These are phyloP conservation scores for Ormyrus rosae DNA, from an alignment of 2,888 invertebrate species.

Conservation along the genomic window DNA sequence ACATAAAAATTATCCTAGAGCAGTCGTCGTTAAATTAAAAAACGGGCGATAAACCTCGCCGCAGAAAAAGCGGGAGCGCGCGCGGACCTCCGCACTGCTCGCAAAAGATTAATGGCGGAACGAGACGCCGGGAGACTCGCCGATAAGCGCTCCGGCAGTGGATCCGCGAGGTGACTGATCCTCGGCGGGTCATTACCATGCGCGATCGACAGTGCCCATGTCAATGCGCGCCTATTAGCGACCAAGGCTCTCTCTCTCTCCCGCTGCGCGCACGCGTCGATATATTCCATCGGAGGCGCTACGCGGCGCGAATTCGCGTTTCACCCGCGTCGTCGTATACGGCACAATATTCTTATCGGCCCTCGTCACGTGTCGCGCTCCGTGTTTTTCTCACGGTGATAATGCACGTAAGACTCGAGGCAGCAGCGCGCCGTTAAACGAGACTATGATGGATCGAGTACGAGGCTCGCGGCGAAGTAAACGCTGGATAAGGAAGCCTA, in stretches of 20 bases:
- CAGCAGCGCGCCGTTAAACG: conserved; percentile 12
- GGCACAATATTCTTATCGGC: too few relatives aligned
- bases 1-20: too few relatives aligned
- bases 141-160: neutral
- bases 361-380: too few relatives aligned
- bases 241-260: conserved; percentile 2
- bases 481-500: neutral
- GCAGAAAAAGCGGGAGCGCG: too few relatives aligned
- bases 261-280: neutral
- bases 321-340: neutral
- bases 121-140: neutral
- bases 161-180: too few relatives aligned
- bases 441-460: too few relatives aligned
- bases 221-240: neutral
- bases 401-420: neutral
- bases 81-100: too few relatives aligned
- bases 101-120: neutral
- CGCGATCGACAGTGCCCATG: neutral
- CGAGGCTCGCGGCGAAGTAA: too few relatives aligned
- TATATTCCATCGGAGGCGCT: conserved; percentile 22
- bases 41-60: too few relatives aligned
- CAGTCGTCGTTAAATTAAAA: too few relatives aligned
- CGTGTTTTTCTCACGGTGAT: neutral
- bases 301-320: neutral
- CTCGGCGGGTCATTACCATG: conserved; percentile 6